Percentiles rank a stretch among this genome's conserved stretches.
phyloP scores from a whole-genome alignment of 2,113 vertebrate species.

The Hiodon alosoides region DNA sequence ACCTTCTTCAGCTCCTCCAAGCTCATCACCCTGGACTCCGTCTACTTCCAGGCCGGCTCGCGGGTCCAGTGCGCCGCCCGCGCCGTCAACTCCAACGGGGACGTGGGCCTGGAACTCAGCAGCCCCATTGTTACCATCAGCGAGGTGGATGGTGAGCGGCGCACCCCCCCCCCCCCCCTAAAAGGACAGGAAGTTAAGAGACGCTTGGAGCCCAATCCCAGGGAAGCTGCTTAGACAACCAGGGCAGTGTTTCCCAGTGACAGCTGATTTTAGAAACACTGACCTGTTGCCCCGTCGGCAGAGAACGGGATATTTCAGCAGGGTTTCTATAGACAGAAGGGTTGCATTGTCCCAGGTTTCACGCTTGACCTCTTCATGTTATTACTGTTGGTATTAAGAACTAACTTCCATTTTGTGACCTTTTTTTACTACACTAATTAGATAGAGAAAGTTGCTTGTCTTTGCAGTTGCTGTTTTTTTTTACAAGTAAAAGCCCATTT shows the following conservation, averaged over 20 bases:
- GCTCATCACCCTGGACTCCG: conserved; percentile 47
- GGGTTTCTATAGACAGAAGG: no score
- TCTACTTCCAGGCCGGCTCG: conserved; percentile 52
- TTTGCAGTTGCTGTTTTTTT: no score
- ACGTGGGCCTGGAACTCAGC: conserved; percentile 55
- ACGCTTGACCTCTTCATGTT: no score
- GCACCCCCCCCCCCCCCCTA: background rate
- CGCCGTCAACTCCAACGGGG: conserved; percentile 42
- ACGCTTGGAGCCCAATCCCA: background rate
- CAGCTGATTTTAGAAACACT: no score
- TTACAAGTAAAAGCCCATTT: no score
- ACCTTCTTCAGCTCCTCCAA: conserved; percentile 52
- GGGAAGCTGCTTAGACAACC: background rate
- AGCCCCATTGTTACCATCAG: conserved; percentile 69
- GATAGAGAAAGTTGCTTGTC: no score
- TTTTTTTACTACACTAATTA: no score
- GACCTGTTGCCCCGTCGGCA: no score
- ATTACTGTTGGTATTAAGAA: no score
- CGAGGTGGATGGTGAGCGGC: conserved; percentile 62
- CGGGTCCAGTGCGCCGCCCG: conserved; percentile 46
- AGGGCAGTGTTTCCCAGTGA: background rate
- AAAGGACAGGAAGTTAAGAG: background rate
- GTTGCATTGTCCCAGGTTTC: no score
- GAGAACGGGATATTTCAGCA: no score
- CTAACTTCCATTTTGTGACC: no score